These are phyloP conservation scores for Meloidogyne floridensis DNA, from an alignment of 1,140 invertebrate species.

Conservation along the genomic window DNA sequence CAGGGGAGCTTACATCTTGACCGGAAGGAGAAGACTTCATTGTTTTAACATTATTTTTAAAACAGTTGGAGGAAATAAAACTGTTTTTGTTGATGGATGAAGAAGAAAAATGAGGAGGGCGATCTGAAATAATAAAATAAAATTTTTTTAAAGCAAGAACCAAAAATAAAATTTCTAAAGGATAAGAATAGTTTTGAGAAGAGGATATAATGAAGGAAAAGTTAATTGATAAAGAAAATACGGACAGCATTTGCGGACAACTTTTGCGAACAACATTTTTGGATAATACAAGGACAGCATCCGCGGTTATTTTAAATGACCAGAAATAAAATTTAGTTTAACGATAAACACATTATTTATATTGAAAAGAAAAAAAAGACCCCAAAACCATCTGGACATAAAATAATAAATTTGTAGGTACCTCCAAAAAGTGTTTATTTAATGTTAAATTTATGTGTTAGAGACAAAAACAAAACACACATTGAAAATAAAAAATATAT, in stretches of 20 bases:
- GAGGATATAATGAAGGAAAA: background rate
- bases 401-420: background rate
- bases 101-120: background rate
- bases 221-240: no score
- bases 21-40: background rate
- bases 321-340: background rate
- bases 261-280: no score
- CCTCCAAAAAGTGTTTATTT: background rate
- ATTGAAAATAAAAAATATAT: background rate
- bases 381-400: background rate
- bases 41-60: slow-evolving; percentile 7
- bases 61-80: background rate
- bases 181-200: background rate
- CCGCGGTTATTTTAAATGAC: background rate
- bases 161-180: background rate
- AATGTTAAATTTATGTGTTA: background rate
- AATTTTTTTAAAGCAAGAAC: background rate
- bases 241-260: no score
- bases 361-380: background rate
- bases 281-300: no score
- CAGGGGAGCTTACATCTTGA: background rate
- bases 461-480: background rate
- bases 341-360: background rate
- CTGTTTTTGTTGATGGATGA: background rate
- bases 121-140: background rate